phyloP scores from a whole-genome alignment of 2,113 vertebrate species.

The Corythornis madagascariensis region DNA sequence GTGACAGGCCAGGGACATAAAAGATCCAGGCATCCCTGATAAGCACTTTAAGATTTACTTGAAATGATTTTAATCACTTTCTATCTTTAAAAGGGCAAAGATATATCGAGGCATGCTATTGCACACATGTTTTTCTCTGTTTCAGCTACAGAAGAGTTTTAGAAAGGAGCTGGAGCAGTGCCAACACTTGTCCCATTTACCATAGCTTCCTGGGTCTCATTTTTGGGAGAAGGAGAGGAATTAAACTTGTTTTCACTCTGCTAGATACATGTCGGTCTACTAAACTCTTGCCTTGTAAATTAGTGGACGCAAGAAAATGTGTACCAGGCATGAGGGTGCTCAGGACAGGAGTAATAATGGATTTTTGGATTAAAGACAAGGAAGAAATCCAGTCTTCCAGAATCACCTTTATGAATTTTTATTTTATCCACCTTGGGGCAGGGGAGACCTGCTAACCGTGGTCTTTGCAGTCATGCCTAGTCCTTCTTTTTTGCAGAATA shows the following conservation, averaged over 20 bases:
- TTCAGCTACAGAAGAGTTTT: neutral
- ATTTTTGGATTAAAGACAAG: neutral
- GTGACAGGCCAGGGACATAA: neutral
- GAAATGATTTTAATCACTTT: neutral
- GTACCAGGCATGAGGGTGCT: neutral
- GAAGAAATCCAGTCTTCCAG: neutral
- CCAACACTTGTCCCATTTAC: neutral
- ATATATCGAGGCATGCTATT: neutral
- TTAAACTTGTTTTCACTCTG: neutral
- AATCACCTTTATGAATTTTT: neutral
- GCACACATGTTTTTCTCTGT: neutral
- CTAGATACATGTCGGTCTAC: neutral
- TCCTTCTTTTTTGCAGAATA: neutral
- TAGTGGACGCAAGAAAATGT: neutral
- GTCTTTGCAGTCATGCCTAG: neutral
- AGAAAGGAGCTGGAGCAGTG: neutral
- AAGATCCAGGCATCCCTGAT: neutral
- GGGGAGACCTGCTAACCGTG: fast-evolving
- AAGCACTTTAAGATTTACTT: neutral
- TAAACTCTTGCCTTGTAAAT: neutral
- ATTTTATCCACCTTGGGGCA: neutral
- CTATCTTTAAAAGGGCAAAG: neutral
- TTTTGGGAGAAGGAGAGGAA: neutral
- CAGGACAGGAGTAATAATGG: neutral
- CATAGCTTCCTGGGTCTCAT: neutral